Conservation (phyloP, 2,113 vertebrate species). For the Nesogale talazaci region DNA sequence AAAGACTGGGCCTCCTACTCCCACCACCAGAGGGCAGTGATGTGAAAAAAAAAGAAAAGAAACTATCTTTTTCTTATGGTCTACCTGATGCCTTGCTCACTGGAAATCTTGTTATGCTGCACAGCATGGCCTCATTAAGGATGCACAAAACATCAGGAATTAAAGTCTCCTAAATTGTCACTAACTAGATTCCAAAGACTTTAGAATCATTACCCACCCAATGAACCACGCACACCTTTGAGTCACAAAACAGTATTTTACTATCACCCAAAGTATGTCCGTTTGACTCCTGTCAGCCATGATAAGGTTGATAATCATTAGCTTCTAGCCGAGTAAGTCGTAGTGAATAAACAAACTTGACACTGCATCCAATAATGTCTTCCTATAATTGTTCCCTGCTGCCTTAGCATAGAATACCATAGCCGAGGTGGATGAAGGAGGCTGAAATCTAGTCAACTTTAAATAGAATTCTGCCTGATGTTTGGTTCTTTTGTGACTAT, state of each 20-base stretch:
- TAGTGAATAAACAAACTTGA: background rate
- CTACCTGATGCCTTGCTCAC: background rate
- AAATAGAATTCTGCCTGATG: slow-evolving; percentile 36
- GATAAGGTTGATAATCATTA: background rate
- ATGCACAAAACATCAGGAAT: background rate
- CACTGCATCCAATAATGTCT: rapidly evolving
- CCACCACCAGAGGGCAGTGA: no score
- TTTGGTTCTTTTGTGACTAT: background rate
- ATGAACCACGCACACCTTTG: background rate
- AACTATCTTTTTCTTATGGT: background rate
- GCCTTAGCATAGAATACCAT: background rate
- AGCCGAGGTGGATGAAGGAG: background rate
- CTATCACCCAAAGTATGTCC: background rate
- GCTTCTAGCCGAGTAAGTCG: background rate
- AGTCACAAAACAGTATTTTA: background rate
- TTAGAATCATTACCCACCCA: background rate
- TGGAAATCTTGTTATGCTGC: background rate
- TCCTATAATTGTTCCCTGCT: background rate
- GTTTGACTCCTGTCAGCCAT: background rate
- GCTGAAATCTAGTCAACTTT: background rate
- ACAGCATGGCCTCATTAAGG: background rate
- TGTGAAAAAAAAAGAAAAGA: no score
- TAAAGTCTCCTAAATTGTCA: background rate
- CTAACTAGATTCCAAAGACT: background rate
- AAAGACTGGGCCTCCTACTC: no score